phyloP scores from a whole-genome alignment of 1,140 invertebrate genomes.

The Tetragonula clypearis region DNA sequence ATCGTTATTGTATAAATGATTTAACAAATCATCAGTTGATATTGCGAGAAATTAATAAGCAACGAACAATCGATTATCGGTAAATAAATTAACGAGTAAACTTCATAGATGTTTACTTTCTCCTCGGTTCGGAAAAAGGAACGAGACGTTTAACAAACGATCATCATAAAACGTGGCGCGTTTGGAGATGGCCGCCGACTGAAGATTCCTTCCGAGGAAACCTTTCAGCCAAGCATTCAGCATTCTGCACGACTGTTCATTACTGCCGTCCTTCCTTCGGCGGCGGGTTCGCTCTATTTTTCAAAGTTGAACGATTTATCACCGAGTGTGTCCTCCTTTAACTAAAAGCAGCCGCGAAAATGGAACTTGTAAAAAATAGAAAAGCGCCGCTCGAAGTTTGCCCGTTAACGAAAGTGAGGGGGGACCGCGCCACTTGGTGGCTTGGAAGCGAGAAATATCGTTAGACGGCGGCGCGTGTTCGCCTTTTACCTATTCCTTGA shows the following conservation, averaged over 20 bases:
- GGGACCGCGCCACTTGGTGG: background rate
- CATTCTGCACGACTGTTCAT: constrained; percentile 38
- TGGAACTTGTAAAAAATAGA: constrained; percentile 49
- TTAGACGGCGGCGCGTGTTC: constrained; percentile 41
- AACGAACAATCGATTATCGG: too few relatives aligned
- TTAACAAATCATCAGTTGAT: background rate
- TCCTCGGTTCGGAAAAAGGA: background rate
- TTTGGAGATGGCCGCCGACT: background rate
- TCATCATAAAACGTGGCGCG: background rate
- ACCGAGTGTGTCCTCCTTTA: constrained; percentile 19
- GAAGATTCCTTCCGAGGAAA: constrained; percentile 1
- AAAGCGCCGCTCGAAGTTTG: constrained; percentile 47
- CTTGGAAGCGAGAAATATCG: constrained; percentile 57
- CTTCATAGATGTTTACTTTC: background rate
- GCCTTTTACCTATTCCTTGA: constrained; percentile 39
- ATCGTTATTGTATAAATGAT: background rate
- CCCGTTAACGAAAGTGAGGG: constrained; percentile 52
- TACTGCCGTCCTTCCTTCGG: constrained; percentile 28
- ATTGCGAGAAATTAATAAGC: too few relatives aligned
- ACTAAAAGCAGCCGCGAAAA: constrained; percentile 42
- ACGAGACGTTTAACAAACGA: background rate
- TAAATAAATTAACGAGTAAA: too few relatives aligned
- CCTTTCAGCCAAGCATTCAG: background rate
- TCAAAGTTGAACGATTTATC: constrained; percentile 55
- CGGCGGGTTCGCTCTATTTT: constrained; percentile 35